Conservation (phyloP, 1,140 invertebrate species). For the Manduca sexta region DNA sequence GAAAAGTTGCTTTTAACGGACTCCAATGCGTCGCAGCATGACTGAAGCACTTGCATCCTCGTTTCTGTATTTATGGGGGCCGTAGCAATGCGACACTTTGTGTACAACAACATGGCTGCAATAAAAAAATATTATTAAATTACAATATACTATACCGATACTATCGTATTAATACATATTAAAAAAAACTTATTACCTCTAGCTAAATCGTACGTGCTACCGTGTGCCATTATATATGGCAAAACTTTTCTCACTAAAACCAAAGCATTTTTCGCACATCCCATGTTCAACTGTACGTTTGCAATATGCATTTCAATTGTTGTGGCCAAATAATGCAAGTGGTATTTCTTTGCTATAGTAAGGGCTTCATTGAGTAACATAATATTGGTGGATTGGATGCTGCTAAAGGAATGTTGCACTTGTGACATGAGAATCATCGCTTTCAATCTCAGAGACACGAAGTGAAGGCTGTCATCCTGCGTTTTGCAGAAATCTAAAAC, state of each 20-base stretch:
- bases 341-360: conserved; percentile 79
- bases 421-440: conserved; percentile 83
- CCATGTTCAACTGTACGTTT: conserved; percentile 81
- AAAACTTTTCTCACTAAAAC: conserved; percentile 80
- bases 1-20: conserved; percentile 80
- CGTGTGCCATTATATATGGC: conserved; percentile 83
- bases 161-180: background rate
- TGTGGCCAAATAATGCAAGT: conserved; percentile 83
- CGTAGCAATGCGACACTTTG: conserved; percentile 80
- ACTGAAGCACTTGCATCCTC: conserved; percentile 74
- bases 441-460: conserved; percentile 76
- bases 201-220: conserved; percentile 85
- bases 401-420: conserved; percentile 76
- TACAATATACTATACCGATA: background rate
- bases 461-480: conserved; percentile 70
- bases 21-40: conserved; percentile 78
- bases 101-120: conserved; percentile 74
- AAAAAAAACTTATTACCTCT: conserved; percentile 62
- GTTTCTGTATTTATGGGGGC: conserved; percentile 66
- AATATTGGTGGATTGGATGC: conserved; percentile 72
- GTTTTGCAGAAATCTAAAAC: conserved; percentile 72
- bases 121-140: conserved; percentile 12
- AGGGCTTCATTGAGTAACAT: conserved; percentile 81
- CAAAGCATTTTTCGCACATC: conserved; percentile 82
- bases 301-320: conserved; percentile 86